Conservation (phyloP, 2,113 vertebrate genomes). For the Ceyx cyanopectus region DNA sequence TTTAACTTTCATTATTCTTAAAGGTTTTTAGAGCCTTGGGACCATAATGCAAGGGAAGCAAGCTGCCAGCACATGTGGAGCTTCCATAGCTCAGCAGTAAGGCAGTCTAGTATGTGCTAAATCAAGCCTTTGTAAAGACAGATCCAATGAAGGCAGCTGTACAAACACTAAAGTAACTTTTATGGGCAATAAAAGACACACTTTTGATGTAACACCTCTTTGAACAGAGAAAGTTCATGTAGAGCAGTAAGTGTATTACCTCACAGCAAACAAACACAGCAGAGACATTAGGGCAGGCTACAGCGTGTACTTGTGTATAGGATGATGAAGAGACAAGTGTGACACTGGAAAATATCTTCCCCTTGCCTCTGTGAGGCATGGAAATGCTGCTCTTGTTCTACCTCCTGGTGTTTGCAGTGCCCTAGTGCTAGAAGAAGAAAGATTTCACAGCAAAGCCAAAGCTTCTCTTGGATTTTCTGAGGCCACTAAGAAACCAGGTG, state of each 20-base stretch:
- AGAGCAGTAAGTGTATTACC: background rate
- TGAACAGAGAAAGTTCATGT: background rate
- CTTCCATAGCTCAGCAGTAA: background rate
- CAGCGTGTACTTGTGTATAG: background rate
- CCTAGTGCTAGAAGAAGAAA: background rate
- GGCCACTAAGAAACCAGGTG: background rate
- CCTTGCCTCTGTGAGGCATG: background rate
- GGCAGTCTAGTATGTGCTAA: background rate
- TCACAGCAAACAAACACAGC: background rate
- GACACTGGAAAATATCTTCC: background rate
- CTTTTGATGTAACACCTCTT: slow-evolving; percentile 19
- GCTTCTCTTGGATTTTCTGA: background rate
- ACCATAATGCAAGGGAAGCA: background rate
- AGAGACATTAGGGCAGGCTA: background rate
- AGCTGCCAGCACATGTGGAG: background rate
- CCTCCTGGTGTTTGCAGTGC: background rate
- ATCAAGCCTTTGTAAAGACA: slow-evolving; percentile 44
- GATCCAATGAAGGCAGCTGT: slow-evolving; percentile 34
- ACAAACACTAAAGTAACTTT: background rate
- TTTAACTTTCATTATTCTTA: slow-evolving; percentile 39
- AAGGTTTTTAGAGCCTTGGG: background rate
- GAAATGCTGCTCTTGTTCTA: background rate
- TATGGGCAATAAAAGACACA: slow-evolving; percentile 42
- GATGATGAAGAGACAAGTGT: background rate
- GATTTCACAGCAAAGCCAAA: background rate